These are phyloP conservation scores for Solenopsis invicta DNA, from an alignment of 1,140 invertebrate species.

Conservation along the genomic window DNA sequence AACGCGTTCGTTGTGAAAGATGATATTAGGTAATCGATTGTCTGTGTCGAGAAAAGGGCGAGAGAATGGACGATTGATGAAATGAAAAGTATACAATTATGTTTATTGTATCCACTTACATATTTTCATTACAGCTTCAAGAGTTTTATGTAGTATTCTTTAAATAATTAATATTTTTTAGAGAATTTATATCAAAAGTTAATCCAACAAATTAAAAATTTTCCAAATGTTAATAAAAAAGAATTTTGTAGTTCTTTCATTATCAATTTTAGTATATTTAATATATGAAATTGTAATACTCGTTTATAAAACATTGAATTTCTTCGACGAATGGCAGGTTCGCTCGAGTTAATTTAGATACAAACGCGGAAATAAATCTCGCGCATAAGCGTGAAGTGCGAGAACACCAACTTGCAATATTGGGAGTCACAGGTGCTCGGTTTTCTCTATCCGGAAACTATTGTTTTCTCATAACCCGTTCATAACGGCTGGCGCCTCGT, in stretches of 20 bases:
- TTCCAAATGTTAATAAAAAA: not conserved
- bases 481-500: conserved; percentile 81
- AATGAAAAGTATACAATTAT: conserved; percentile 44
- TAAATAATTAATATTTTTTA: not conserved
- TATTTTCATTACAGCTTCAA: not conserved
- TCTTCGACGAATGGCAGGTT: not conserved
- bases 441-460: conserved; percentile 78
- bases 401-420: conserved; percentile 54
- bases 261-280: not conserved
- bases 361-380: conserved; percentile 56
- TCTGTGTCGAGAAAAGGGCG: not conserved
- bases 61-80: not conserved
- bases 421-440: conserved; percentile 79
- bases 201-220: not conserved
- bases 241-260: not conserved
- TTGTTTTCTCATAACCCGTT: conserved; percentile 84
- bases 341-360: conserved; percentile 33
- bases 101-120: not conserved
- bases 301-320: conserved; percentile 12
- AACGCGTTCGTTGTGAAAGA: conserved; percentile 65
- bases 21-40: conserved; percentile 74
- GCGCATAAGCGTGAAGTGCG: conserved; percentile 11
- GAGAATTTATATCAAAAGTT: not conserved
- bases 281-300: not conserved
- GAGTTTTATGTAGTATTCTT: not conserved